Base-by-base conservation (phyloP, 2,113 vertebrate species). In the Columbina picui region DNA sequence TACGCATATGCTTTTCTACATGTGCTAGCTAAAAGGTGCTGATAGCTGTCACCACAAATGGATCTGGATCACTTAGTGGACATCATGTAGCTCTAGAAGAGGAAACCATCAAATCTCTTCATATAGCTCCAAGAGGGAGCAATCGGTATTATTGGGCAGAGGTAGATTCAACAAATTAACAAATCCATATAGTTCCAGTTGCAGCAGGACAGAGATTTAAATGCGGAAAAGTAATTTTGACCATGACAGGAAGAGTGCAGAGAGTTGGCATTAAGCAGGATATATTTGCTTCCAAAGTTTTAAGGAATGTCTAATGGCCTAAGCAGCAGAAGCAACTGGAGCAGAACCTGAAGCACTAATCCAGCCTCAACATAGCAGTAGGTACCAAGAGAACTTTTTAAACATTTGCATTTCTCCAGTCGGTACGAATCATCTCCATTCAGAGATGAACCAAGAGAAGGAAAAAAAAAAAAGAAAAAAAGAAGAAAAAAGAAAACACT, bases 161-260 rank as follows among this genome's bases (percentile, higher is more conserved):
- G 15, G 10, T 23, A 38, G 32, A 74, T 43, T 43, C 30, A 45
- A 36, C 29, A 75, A 52, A 55, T 38, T 52, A 39, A 50, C 26
- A 67, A n/a, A 78, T 55, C 36, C 34, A 29, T 77, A 27, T 59
- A 32, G 25, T 57, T 87, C 32, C 38, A 55, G 14, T 11, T 71
- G 65, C 65, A 79, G 85, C 12, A 75, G 22, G 22, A 59, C 45
- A 64, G 65, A 45, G 12, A 38, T 55, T 30, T 63, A 68, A 45
- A 78, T 2, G 3, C 60, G 57, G 69, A 57, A 74, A 77, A 74
- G 50, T 34, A 56, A n/a, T 20, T 49, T 69, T 6, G 70, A 0
- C 41, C 5, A 2, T 55, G 41, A n/a, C 18, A 59, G 41, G 59
- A 49, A 49, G n/a, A 0, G 0, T 36, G 21, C 47, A 50, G 47